These are phyloP conservation scores for Apogon hyalosoma DNA, from an alignment of 2,797 vertebrate genomes.

Conservation along the genomic window DNA sequence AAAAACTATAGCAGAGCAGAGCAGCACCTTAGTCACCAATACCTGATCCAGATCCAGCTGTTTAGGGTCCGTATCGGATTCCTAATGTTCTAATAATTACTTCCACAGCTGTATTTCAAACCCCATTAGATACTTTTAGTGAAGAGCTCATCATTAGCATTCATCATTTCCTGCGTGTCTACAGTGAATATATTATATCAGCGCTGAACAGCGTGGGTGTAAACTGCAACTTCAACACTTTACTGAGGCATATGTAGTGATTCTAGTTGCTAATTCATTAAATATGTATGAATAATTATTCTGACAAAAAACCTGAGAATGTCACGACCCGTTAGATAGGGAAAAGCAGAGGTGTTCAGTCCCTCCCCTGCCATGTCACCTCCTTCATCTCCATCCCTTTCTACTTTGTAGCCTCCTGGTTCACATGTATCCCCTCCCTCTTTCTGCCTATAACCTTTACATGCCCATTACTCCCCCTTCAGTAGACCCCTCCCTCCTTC, in stretches of 20 bases:
- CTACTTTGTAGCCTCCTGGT: constrained; percentile 46
- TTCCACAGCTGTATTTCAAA: background rate
- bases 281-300: constrained; percentile 38
- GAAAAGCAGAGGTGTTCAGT: constrained; percentile 54
- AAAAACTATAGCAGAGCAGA: no score
- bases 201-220: no score
- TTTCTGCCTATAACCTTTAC: constrained; percentile 52
- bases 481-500: constrained; percentile 29
- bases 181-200: no score
- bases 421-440: constrained; percentile 22
- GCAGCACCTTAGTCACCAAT: no score
- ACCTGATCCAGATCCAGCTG: no score
- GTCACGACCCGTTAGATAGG: constrained; percentile 32
- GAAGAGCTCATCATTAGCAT: no score
- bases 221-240: no score
- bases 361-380: constrained; percentile 35
- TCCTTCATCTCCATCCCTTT: constrained; percentile 43
- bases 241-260: no score
- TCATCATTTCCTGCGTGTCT: background rate
- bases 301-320: constrained; percentile 35
- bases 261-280: constrained; percentile 25
- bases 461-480: constrained; percentile 24
- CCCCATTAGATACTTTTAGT: background rate
- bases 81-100: no score
- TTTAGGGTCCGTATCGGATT: no score